Conservation (phyloP, 2,113 vertebrate genomes). For the Pao palembangensis region DNA sequence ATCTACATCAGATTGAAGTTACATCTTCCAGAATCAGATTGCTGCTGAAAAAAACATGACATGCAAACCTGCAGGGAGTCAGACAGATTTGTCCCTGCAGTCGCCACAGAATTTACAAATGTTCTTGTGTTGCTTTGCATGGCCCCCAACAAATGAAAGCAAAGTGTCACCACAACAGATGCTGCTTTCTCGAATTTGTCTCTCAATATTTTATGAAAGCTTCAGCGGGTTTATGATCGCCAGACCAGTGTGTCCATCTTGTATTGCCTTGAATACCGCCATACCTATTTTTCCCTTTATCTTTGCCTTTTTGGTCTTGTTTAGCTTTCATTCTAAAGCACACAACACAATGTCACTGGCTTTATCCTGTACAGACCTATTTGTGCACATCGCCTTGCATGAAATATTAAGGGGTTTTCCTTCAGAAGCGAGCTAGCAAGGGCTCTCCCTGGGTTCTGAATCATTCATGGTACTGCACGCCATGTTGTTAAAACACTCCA, state of each 20-base stretch:
- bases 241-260: too few species aligned
- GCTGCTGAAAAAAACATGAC: neutral
- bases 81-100: neutral
- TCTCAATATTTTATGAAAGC: constrained; percentile 50
- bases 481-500: constrained; percentile 27
- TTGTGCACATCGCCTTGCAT: constrained; percentile 45
- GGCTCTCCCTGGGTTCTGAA: constrained; percentile 46
- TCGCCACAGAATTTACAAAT: neutral
- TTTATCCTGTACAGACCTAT: constrained; percentile 30
- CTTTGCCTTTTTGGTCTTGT: too few species aligned
- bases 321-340: too few species aligned
- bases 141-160: neutral
- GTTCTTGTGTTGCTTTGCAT: neutral
- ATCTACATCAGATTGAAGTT: constrained; percentile 27
- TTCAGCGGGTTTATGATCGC: neutral
- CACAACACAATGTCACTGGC: neutral
- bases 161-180: neutral
- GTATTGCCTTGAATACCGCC: too few species aligned
- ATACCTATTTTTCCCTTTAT: too few species aligned
- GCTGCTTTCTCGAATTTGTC: constrained; percentile 15
- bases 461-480: constrained; percentile 57
- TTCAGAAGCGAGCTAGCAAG: constrained; percentile 23
- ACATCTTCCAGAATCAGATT: constrained; percentile 4
- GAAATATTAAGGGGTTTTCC: constrained; percentile 55
- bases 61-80: neutral